Base-by-base conservation (phyloP, 1,140 invertebrate species). In the Tyrophagus putrescentiae region DNA sequence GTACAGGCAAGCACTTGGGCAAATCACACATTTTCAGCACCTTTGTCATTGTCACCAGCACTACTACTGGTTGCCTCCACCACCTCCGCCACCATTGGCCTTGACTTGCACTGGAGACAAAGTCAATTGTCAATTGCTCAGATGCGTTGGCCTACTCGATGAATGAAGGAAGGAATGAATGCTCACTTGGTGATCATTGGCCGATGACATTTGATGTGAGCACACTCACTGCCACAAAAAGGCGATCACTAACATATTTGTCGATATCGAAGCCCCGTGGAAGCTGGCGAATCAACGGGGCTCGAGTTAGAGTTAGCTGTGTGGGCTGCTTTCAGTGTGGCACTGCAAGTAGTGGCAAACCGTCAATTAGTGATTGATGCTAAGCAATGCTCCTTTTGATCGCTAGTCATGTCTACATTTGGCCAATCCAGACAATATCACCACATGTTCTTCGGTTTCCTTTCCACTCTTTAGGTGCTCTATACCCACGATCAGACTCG, bases 341-440 rank as follows among this genome's bases (percentile, higher is more conserved):
- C 36, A 39, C 21, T 21, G 13, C 36, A 39, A 13, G 13, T 13
- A 48, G 18, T 18, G 7, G 45, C 45, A n/a, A n/a, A n/a, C n/a
- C n/a, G n/a, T n/a, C 45, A 48, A 48, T 48, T 48, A 48, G 45
- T 39, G 36, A 39, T 48, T 48, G 45, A 48, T n/a, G n/a, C n/a
- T n/a, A 48, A 48, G 7, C 45, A 18, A 18, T 7, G 7, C 21
- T 21, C 45, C 45, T 29, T n/a, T n/a, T n/a, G n/a, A n/a, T n/a
- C n/a, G n/a, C n/a, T n/a, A n/a, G n/a, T 21, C 45, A 48, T 48
- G 45, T 21, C 45, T 48, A 48, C 45, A 48, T 48, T 48, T 48
- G 45, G 45, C 45, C 45, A 48, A 48, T 48, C 18, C 21, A 48
- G 45, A 48, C 45, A 48, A 48, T 48, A 48, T 48, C 45, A n/a